A percentile compares a stretch with the other conserved stretches of the same genome.
These are phyloP conservation scores for Balanococcus diminutus DNA, from an alignment of 2,888 invertebrate species.

Conservation along the genomic window DNA sequence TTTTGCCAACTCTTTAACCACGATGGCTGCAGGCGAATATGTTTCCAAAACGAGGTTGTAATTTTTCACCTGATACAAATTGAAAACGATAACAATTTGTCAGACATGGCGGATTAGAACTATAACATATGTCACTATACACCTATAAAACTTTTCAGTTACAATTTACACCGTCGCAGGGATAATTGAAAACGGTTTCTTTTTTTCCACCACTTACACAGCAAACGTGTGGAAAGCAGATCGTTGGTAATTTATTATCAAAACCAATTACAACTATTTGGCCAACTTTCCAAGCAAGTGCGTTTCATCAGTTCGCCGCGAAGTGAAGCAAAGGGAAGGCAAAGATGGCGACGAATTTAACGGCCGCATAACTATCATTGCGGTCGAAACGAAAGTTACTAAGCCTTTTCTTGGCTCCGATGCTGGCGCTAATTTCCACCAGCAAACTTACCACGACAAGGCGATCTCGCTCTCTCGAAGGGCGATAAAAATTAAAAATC, in stretches of 20 bases:
- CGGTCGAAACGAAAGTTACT: slow-evolving; percentile 1
- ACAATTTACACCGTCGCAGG: slow-evolving; percentile 22
- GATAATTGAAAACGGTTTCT: slow-evolving; percentile 29
- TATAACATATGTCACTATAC: slow-evolving; percentile 51
- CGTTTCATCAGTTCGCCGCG: slow-evolving; percentile 26
- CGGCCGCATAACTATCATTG: not conserved
- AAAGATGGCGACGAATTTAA: slow-evolving; percentile 42
- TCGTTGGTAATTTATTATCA: slow-evolving; percentile 51
- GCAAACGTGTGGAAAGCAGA: slow-evolving; percentile 6
- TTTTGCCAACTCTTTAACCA: not conserved
- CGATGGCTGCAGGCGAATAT: not conserved
- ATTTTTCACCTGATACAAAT: slow-evolving; percentile 44
- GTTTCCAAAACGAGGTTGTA: slow-evolving; percentile 12
- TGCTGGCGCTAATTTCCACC: slow-evolving; percentile 26
- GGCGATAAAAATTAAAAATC: slow-evolving; percentile 32
- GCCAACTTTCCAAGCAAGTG: slow-evolving; percentile 39
- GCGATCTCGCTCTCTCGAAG: not conserved
- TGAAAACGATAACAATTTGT: slow-evolving; percentile 50
- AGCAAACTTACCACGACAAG: not conserved
- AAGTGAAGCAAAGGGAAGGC: not conserved
- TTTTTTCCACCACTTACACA: not conserved
- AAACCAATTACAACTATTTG: slow-evolving; percentile 54
- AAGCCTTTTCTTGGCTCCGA: slow-evolving; percentile 45
- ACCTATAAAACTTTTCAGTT: slow-evolving; percentile 47
- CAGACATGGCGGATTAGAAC: slow-evolving; percentile 18